Evolutionary conservation across 2,113 vertebrate species (phyloP).

Genomic region (Paralichthys olivaceus): DNA sequence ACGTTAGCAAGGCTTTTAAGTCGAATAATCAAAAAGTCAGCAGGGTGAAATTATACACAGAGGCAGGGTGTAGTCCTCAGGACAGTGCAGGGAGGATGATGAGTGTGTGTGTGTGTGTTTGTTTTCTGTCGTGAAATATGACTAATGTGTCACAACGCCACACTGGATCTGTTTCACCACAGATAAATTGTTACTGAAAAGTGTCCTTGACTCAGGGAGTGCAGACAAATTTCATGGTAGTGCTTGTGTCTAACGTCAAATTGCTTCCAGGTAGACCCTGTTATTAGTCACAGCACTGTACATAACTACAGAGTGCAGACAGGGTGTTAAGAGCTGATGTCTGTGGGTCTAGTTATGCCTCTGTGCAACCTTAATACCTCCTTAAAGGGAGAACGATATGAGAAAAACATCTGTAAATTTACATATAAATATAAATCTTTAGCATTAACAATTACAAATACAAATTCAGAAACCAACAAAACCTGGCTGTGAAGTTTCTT

Average conservation of each 20-base stretch:
- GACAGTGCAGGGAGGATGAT: neutral
- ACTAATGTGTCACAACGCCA: conserved; percentile 52
- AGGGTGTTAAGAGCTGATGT: conserved; percentile 67
- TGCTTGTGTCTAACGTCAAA: conserved; percentile 60
- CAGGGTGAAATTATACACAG: conserved; percentile 66
- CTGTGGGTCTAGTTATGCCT: conserved; percentile 47
- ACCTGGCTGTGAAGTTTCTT: neutral
- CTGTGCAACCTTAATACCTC: conserved; percentile 16
- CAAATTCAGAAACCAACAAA: neutral
- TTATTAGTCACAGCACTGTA: conserved; percentile 72
- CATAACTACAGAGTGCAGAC: conserved; percentile 73
- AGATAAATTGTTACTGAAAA: conserved; percentile 52
- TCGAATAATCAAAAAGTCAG: conserved; percentile 69
- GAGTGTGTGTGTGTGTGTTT: conserved; percentile 15
- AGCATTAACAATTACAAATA: neutral
- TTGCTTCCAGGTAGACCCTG: conserved; percentile 75
- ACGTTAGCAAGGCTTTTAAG: conserved; percentile 49
- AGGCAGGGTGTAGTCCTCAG: conserved; percentile 61
- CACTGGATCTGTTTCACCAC: conserved; percentile 32
- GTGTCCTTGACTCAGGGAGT: conserved; percentile 61
- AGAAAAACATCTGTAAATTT: neutral
- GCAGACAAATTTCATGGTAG: conserved; percentile 73
- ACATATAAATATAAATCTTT: neutral
- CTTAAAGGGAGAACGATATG: neutral
- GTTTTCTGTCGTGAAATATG: conserved; percentile 36